phyloP scores from a whole-genome alignment of 2,888 invertebrate genomes.

The Hyalella azteca region DNA sequence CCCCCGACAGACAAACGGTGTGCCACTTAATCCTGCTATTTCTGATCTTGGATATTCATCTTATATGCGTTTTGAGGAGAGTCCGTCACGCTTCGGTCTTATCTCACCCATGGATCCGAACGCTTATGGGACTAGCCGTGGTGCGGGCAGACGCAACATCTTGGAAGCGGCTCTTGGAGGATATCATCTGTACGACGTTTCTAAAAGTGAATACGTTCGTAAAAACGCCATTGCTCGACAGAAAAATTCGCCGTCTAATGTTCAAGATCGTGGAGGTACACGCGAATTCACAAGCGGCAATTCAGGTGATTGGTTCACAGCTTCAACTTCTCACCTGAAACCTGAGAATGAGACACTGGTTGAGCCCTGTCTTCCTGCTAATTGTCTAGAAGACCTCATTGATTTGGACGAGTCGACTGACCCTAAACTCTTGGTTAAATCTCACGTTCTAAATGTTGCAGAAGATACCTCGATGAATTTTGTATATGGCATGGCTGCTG shows the following conservation, averaged over 20 bases:
- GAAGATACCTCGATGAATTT: no score
- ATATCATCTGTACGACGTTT: not conserved
- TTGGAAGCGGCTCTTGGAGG: slow-evolving; percentile 14
- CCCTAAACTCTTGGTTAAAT: not conserved
- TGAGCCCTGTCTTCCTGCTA: not conserved
- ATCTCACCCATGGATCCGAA: not conserved
- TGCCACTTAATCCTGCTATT: not conserved
- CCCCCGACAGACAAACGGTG: not conserved
- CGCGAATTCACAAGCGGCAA: not conserved
- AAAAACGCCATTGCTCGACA: not conserved
- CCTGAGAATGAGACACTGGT: not conserved
- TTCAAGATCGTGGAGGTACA: not conserved
- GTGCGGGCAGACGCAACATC: not conserved
- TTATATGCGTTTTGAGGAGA: not conserved
- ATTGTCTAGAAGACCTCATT: slow-evolving; percentile 9
- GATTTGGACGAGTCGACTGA: not conserved
- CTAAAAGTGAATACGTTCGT: not conserved
- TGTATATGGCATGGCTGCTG: not conserved
- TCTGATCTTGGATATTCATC: not conserved
- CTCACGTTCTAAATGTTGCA: no score
- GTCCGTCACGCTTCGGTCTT: not conserved
- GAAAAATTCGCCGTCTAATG: not conserved
- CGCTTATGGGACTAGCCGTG: not conserved
- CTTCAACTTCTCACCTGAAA: not conserved
- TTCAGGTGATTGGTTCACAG: not conserved